These are phyloP conservation scores for Calliopsis andreniformis DNA, from an alignment of 1,140 invertebrate species.

Conservation along the genomic window DNA sequence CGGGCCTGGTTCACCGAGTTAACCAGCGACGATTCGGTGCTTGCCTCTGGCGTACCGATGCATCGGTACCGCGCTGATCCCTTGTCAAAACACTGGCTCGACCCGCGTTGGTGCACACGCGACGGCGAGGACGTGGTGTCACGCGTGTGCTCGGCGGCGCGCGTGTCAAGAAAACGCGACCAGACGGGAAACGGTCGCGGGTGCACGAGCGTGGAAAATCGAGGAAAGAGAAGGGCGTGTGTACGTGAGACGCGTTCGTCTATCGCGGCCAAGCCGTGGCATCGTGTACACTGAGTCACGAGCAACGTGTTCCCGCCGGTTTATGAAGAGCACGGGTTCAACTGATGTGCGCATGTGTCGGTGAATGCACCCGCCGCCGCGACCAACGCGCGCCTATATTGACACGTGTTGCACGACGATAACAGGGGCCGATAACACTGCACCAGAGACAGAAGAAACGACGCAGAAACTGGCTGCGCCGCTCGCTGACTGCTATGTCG, in stretches of 20 bases:
- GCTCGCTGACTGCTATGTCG: not conserved
- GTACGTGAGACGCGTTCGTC: conserved; percentile 25
- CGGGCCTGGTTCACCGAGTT: no score
- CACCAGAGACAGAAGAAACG: conserved; percentile 19
- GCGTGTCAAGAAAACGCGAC: conserved; percentile 14
- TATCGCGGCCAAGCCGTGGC: conserved; percentile 45
- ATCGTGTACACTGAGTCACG: conserved; percentile 56
- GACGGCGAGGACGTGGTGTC: not conserved
- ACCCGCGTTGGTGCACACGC: no score
- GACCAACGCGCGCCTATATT: conserved; percentile 29
- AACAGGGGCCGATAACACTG: conserved; percentile 36
- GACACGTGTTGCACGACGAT: conserved; percentile 47
- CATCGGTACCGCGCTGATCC: conserved; percentile 25
- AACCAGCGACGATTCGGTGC: no score
- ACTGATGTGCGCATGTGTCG: conserved; percentile 49
- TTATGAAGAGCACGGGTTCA: conserved; percentile 45
- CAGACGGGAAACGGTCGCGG: not conserved
- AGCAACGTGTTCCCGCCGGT: conserved; percentile 48
- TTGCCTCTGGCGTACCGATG: not conserved
- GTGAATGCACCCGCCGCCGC: conserved; percentile 43
- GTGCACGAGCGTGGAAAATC: conserved; percentile 1
- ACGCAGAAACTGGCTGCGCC: conserved; percentile 14
- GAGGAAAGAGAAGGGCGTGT: conserved; percentile 32
- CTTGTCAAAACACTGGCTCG: not conserved
- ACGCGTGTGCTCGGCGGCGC: not conserved